Evolutionary conservation across 2,113 vertebrate species (phyloP).

Genomic region (Hyla sarda): DNA sequence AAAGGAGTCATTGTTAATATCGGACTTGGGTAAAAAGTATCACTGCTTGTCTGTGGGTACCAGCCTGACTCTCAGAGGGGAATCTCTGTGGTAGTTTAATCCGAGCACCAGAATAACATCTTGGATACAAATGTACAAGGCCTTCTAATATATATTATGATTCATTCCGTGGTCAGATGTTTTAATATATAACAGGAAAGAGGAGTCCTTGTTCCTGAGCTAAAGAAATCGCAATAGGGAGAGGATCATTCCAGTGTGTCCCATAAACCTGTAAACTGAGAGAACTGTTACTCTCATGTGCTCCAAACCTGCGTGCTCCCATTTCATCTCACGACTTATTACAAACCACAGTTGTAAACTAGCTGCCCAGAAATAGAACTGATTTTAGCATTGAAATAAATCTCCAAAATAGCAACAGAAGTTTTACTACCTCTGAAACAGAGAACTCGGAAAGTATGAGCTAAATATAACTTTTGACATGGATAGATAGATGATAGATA

Average conservation of each 20-base stretch:
- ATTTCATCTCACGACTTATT: slow-evolving; percentile 46
- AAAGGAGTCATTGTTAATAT: slow-evolving; percentile 52
- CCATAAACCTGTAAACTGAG: slow-evolving; percentile 37
- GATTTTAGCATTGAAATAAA: neutral
- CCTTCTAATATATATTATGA: slow-evolving; percentile 21
- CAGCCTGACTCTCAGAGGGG: slow-evolving; percentile 36
- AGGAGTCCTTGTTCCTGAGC: slow-evolving; percentile 33
- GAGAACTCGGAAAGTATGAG: neutral
- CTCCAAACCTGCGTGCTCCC: slow-evolving; percentile 6
- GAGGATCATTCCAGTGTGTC: slow-evolving; percentile 33
- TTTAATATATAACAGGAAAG: slow-evolving; percentile 16
- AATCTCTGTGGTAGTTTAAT: slow-evolving; percentile 47
- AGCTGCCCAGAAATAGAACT: slow-evolving; percentile 46
- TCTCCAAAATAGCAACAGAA: slow-evolving; percentile 21
- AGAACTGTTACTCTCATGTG: slow-evolving; percentile 26
- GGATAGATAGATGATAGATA: neutral
- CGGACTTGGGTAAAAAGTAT: slow-evolving; percentile 41
- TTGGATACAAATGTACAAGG: slow-evolving; percentile 25
- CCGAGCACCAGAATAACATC: slow-evolving; percentile 39
- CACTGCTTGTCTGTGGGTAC: slow-evolving; percentile 28
- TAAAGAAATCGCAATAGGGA: neutral
- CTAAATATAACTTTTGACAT: neutral
- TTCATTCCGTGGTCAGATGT: slow-evolving; percentile 17
- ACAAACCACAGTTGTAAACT: slow-evolving; percentile 53
- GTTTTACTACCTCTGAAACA: neutral